Evolutionary conservation across 2,888 invertebrate genomes (phyloP), one percentile per base, ranked within the genome.

Genomic region (Sminthurinus aureus): DNA sequence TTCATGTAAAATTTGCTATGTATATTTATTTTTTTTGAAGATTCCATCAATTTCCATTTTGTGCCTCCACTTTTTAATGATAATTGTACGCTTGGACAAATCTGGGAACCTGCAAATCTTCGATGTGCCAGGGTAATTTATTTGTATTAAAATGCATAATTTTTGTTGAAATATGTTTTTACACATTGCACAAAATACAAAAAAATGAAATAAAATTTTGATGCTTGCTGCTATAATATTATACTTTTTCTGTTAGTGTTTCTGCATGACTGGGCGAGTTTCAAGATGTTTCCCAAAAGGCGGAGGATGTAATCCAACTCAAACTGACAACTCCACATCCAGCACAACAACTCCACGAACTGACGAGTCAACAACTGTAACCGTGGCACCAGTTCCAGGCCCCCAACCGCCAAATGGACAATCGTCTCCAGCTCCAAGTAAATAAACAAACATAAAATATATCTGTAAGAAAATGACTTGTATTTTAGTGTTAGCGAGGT

Each of bases 41-140:
- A 71, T 15, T 22, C 71, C 8, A 26, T 71, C 8, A 71, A 71
- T 24, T 71, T 71, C 24, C 71, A 71, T 26, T 71, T 71, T 71
- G 71, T 71, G 13, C 71, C 71, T 2, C 12, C 71, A 8, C 0
- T 71, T 26, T 15, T 26, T 13, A 9, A 8, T 24, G 71, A 24
- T 6, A 71, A 71, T 26, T 71, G 71, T 71, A 24, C 71, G 6
- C 0, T 71, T 0, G 71, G 24, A 13, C 2, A 1, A 0, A 9
- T 71, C 12, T 71, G 24, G 24, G 15, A 15, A 13, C 71, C 71
- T 9, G 8, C 8, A 15, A 26, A 8, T 3, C 8, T 71, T 12
- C 71, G 26, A 13, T 71, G 71, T 71, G 26, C 26, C 15, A 0
- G 24, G 38, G 38, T 38, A 38, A 38, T 38, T 38, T 38, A 38